Conservation (phyloP, 92 coral and sea anemone species). For the Montipora capitata region DNA sequence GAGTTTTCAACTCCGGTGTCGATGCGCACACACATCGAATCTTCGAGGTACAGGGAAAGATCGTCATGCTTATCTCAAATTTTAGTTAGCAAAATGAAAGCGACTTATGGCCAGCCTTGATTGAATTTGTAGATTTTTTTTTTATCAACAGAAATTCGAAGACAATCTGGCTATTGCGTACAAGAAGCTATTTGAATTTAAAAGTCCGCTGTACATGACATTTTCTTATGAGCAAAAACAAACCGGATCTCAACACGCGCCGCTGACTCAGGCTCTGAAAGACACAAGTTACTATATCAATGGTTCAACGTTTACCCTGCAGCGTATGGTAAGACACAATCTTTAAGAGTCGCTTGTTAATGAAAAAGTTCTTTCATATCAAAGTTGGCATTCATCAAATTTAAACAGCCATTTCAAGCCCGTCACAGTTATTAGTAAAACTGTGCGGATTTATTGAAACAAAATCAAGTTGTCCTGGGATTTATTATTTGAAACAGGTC, state of each 20-base stretch:
- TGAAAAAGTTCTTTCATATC: no score
- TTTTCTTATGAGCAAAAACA: slow-evolving; percentile 11
- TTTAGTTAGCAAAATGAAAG: not conserved
- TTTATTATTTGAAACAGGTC: no score
- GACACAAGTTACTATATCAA: slow-evolving; percentile 22
- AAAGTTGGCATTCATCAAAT: no score
- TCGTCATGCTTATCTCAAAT: no score
- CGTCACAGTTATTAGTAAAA: no score
- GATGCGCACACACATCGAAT: no score
- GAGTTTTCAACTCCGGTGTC: no score
- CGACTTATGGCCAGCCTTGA: not conserved
- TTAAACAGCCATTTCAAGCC: no score
- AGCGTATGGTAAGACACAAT: slow-evolving; percentile 5
- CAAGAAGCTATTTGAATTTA: not conserved
- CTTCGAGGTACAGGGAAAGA: no score
- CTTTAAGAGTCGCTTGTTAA: not conserved
- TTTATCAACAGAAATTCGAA: not conserved
- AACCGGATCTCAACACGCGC: slow-evolving; percentile 4
- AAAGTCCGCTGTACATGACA: slow-evolving; percentile 45
- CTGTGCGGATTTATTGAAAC: no score
- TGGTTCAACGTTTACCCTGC: not conserved
- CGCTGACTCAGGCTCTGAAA: not conserved
- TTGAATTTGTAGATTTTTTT: not conserved
- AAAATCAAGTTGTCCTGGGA: no score
- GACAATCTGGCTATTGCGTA: slow-evolving; percentile 32